phyloP scores from a whole-genome alignment of 2,888 invertebrate species.

The Rhagophthalmus giganteus region DNA sequence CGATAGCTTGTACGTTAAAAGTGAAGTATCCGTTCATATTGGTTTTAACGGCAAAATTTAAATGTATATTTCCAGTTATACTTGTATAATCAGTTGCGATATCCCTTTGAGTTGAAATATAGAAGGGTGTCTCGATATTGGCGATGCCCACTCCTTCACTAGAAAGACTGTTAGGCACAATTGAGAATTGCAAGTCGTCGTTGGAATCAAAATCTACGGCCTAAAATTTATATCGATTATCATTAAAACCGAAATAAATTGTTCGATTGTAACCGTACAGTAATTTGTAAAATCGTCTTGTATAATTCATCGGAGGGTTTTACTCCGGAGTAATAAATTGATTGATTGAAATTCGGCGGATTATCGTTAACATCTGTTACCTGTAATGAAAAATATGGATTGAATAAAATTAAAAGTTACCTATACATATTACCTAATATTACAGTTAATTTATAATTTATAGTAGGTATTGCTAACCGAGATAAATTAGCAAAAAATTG shows the following conservation, averaged over 20 bases:
- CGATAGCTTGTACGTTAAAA: conserved; percentile 60
- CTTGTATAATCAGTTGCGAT: conserved; percentile 35
- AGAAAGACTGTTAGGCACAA: no score
- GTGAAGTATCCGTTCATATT: conserved; percentile 66
- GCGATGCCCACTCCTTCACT: conserved; percentile 53
- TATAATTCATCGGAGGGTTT: conserved; percentile 50
- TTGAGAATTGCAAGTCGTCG: conserved; percentile 39
- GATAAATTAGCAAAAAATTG: no score
- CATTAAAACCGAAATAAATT: neutral
- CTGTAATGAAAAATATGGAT: conserved; percentile 46
- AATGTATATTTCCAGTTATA: conserved; percentile 55
- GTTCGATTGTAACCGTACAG: no score
- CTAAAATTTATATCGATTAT: conserved; percentile 51
- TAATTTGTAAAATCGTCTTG: conserved; percentile 6
- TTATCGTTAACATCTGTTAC: conserved; percentile 65
- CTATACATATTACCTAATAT: no score
- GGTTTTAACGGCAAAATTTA: conserved; percentile 59
- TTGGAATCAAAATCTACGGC: conserved; percentile 58
- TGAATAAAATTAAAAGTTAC: conserved; percentile 4
- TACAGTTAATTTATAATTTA: no score
- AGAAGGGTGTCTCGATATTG: conserved; percentile 52
- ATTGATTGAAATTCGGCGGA: conserved; percentile 58
- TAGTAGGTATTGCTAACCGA: no score
- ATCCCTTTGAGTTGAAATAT: conserved; percentile 35
- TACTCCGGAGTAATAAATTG: conserved; percentile 49